phyloP scores from a whole-genome alignment of 2,797 vertebrate species.

The Rhinoraja longicauda region DNA sequence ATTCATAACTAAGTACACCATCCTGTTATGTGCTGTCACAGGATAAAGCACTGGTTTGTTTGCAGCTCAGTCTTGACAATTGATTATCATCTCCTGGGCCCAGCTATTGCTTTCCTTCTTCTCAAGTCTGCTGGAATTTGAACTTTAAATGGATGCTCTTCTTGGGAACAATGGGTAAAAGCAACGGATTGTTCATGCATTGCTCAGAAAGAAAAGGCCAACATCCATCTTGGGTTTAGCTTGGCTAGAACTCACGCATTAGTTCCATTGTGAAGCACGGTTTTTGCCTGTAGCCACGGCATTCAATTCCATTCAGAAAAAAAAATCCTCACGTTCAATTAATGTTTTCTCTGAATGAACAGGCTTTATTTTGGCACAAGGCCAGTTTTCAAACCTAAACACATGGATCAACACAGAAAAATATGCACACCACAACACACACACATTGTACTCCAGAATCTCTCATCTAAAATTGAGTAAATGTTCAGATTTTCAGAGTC shows the following conservation, averaged over 20 bases:
- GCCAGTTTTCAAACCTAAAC: not conserved
- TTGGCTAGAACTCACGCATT: slow-evolving; percentile 52
- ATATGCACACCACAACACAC: not conserved
- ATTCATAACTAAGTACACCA: slow-evolving; percentile 53
- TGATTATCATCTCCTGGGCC: slow-evolving; percentile 54
- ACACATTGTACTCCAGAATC: not conserved
- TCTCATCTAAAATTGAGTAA: not conserved
- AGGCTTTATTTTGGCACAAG: slow-evolving; percentile 29
- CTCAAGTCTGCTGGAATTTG: slow-evolving; percentile 58
- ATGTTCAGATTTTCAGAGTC: not conserved
- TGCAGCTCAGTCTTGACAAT: slow-evolving; percentile 55
- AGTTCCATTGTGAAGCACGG: slow-evolving; percentile 47
- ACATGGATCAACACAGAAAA: not conserved
- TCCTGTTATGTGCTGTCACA: slow-evolving; percentile 49
- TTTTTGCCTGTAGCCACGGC: slow-evolving; percentile 47
- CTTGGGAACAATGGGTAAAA: slow-evolving; percentile 58
- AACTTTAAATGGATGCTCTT: slow-evolving; percentile 60
- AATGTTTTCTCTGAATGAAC: slow-evolving; percentile 52
- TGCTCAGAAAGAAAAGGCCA: slow-evolving; percentile 51
- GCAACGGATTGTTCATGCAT: slow-evolving; percentile 60
- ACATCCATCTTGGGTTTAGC: slow-evolving; percentile 55
- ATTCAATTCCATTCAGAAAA: slow-evolving; percentile 49
- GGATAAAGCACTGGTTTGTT: slow-evolving; percentile 61
- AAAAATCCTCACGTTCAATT: slow-evolving; percentile 53
- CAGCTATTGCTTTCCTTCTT: slow-evolving; percentile 52